Evolutionary conservation across 2,888 invertebrate species (phyloP).

Genomic region (Nephrotoma flavescens): DNA sequence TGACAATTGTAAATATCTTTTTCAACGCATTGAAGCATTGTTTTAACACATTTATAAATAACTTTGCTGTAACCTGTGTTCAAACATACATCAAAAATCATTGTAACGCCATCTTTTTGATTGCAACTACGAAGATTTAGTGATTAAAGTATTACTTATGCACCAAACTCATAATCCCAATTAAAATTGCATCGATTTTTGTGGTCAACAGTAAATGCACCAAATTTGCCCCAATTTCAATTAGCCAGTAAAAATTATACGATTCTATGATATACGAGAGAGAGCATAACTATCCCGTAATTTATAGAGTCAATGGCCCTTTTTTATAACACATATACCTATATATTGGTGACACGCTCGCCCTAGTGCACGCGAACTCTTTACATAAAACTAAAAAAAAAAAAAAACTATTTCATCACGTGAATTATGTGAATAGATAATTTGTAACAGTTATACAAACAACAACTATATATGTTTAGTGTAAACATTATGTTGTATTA

Average conservation of each 20-base stretch:
- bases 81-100: too few species aligned
- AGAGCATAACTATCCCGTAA: background rate
- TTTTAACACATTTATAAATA: too few species aligned
- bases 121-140: too few species aligned
- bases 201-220: background rate
- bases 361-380: background rate
- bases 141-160: too few species aligned
- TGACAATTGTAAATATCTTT: too few species aligned
- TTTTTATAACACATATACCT: background rate
- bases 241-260: background rate
- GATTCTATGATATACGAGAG: background rate
- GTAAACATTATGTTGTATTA: background rate
- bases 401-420: background rate
- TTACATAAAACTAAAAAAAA: background rate
- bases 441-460: background rate
- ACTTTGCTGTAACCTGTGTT: too few species aligned
- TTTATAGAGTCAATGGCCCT: background rate
- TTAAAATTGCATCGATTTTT: too few species aligned
- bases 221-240: background rate
- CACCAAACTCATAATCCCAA: too few species aligned
- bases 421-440: background rate
- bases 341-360: background rate
- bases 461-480: background rate
- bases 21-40: too few species aligned
- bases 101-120: too few species aligned